Conservation (phyloP, 2,888 invertebrate genomes). For the Elmis aenea region DNA sequence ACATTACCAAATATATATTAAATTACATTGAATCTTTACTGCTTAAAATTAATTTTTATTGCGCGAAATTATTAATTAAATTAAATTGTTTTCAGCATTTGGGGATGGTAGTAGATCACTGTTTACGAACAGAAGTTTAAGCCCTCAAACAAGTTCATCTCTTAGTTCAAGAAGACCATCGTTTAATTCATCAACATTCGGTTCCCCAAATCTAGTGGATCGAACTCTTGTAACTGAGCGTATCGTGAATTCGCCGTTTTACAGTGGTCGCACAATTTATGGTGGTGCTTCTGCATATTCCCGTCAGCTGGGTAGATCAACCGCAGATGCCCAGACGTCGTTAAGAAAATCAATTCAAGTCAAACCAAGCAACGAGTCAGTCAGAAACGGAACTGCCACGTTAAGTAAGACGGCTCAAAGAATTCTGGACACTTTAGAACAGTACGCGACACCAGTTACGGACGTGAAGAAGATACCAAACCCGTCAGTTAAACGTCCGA, state of each 20-base stretch:
- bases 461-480: slow-evolving; percentile 75
- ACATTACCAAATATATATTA: too few species aligned
- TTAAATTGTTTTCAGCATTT: slow-evolving; percentile 22
- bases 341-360: slow-evolving; percentile 45
- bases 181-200: slow-evolving; percentile 48
- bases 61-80: too few species aligned
- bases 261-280: slow-evolving; percentile 68
- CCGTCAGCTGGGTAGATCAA: slow-evolving; percentile 26
- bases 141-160: slow-evolving; percentile 43
- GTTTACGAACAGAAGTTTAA: slow-evolving; percentile 40
- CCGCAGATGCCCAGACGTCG: slow-evolving; percentile 17
- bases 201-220: slow-evolving; percentile 44
- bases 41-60: too few species aligned
- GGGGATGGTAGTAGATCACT: slow-evolving; percentile 34
- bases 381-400: slow-evolving; percentile 39
- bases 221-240: slow-evolving; percentile 45
- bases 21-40: too few species aligned
- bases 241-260: slow-evolving; percentile 63
- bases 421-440: slow-evolving; percentile 74
- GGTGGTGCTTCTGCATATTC: slow-evolving; percentile 66
- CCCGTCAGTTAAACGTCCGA: slow-evolving; percentile 35
- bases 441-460: slow-evolving; percentile 72
- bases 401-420: slow-evolving; percentile 72
- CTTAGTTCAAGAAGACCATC: slow-evolving; percentile 50
- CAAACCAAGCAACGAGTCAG: slow-evolving; percentile 44